phyloP scores from a whole-genome alignment of 37 sponge, comb jelly and placozoan genomes.

The Ianthella basta region DNA sequence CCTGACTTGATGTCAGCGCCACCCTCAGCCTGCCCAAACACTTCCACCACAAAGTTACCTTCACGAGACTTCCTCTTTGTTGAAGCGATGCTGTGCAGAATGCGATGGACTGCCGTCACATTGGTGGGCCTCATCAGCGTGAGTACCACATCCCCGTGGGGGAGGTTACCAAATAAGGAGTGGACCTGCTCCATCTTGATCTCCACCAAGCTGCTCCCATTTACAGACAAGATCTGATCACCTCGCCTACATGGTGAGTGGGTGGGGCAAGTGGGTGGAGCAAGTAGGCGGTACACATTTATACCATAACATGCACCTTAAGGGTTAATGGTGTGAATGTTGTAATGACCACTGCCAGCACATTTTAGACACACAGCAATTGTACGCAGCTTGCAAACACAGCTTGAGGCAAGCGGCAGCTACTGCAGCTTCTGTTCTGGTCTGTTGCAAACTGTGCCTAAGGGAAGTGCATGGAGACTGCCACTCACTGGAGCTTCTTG shows the following conservation, averaged over 20 bases:
- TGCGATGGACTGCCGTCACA: constrained; percentile 7
- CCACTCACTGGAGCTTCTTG: constrained; percentile 33
- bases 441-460: no score
- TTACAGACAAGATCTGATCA: constrained; percentile 68
- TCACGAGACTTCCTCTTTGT: neutral
- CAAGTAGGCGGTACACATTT: neutral
- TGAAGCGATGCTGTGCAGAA: constrained; percentile 20
- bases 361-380: neutral
- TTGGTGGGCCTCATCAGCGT: constrained; percentile 39
- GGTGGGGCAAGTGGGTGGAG: neutral
- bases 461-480: no score
- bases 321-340: no score
- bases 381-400: neutral
- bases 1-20: no score
- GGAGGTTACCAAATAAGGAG: constrained; percentile 33
- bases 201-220: constrained; percentile 46
- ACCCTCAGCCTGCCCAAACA: constrained; percentile 6
- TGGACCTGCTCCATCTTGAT: constrained; percentile 37
- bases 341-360: no score
- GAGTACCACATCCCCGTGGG: constrained; percentile 28
- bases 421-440: no score
- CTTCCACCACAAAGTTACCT: neutral
- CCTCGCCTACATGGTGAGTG: constrained; percentile 33
- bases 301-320: neutral
- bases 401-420: no score